Conservation (phyloP, 2,797 vertebrate genomes). For the Cynopterus sphinx region DNA sequence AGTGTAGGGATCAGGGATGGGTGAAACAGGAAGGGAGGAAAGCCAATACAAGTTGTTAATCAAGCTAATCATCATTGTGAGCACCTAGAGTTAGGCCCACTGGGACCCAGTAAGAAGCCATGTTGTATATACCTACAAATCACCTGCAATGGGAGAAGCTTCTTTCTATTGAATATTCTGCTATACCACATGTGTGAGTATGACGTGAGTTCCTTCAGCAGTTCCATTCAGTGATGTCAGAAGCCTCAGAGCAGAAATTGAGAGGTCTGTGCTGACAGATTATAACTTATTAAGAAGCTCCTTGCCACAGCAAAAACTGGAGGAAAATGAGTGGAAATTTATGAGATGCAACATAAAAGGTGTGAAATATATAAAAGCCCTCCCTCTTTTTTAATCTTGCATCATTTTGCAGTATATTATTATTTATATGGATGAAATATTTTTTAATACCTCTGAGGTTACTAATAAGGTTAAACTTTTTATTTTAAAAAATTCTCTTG, state of each 20-base stretch:
- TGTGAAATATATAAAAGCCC: neutral
- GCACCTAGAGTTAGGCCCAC: neutral
- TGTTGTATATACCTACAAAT: neutral
- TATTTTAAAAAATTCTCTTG: neutral
- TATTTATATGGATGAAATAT: neutral
- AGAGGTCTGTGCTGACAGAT: neutral
- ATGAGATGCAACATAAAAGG: neutral
- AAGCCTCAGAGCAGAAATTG: neutral
- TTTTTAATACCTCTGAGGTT: neutral
- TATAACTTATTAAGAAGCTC: neutral
- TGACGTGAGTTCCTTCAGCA: neutral
- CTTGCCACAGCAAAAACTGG: neutral
- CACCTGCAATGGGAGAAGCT: neutral
- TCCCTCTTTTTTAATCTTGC: neutral
- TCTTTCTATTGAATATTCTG: neutral
- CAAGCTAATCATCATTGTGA: neutral
- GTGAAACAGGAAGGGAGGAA: neutral
- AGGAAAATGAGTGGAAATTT: neutral
- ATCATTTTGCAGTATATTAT: neutral
- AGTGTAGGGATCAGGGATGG: neutral
- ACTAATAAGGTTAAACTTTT: neutral
- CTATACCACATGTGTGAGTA: neutral
- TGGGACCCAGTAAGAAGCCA: neutral
- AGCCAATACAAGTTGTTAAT: neutral
- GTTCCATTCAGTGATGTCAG: neutral